These are phyloP conservation scores for Marronus borbonicus DNA, from an alignment of 2,888 invertebrate genomes.

Conservation along the genomic window DNA sequence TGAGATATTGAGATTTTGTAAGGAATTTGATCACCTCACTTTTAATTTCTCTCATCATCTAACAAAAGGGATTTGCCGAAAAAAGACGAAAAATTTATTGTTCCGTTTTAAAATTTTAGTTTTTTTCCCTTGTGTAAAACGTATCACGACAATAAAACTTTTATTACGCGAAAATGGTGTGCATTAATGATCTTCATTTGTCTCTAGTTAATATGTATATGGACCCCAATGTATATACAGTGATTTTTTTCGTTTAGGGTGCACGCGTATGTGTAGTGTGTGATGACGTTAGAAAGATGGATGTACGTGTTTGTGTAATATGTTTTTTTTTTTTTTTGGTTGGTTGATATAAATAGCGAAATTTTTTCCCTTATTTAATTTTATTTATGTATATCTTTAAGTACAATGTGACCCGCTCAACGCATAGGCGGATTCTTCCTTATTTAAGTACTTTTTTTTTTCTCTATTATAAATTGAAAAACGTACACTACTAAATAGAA, in stretches of 20 bases:
- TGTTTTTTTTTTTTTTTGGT: constrained; percentile 26
- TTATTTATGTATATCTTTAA: constrained; percentile 22
- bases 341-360: constrained; percentile 39
- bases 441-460: constrained; percentile 20
- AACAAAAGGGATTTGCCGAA: not conserved
- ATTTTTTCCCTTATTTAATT: constrained; percentile 8
- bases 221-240: constrained; percentile 70
- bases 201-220: constrained; percentile 54
- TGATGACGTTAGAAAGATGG: constrained; percentile 20
- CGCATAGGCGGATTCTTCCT: constrained; percentile 58
- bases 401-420: constrained; percentile 60
- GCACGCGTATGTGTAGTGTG: constrained; percentile 50
- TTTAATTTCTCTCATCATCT: not conserved
- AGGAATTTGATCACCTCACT: not conserved
- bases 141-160: not conserved
- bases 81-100: not conserved
- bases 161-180: constrained; percentile 32
- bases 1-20: no score
- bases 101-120: not conserved
- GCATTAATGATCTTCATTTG: constrained; percentile 49
- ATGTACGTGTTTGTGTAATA: constrained; percentile 13
- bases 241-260: constrained; percentile 62
- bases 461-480: constrained; percentile 54
- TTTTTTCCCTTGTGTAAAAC: no score
- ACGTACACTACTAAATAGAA: constrained; percentile 60